Conservation (phyloP, 2,797 vertebrate species). For the Malacoctenus gilli region DNA sequence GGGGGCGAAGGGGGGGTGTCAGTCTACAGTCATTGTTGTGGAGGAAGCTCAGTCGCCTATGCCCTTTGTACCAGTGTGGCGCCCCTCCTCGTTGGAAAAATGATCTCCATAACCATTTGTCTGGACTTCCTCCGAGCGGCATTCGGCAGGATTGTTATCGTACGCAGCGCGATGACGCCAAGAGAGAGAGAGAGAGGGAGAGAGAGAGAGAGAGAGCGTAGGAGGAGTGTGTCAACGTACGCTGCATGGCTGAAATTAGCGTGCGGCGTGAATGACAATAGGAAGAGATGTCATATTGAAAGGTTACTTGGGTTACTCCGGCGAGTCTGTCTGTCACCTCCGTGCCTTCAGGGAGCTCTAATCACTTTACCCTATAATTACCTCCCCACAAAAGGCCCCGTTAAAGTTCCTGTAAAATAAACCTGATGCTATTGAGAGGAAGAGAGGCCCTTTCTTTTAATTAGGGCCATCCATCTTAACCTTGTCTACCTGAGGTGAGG, state of each 20-base stretch:
- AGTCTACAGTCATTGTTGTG: slow-evolving; percentile 77
- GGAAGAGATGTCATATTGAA: slow-evolving; percentile 83
- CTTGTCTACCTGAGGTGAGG: slow-evolving; percentile 85
- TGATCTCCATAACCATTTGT: slow-evolving; percentile 77
- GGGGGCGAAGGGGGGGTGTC: slow-evolving; percentile 75
- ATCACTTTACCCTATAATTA: slow-evolving; percentile 89
- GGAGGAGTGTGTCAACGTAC: slow-evolving; percentile 52
- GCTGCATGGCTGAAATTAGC: slow-evolving; percentile 78
- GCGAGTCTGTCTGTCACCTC: slow-evolving; percentile 86
- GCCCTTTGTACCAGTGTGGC: slow-evolving; percentile 69
- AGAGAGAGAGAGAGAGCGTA: slow-evolving; percentile 24
- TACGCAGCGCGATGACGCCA: slow-evolving; percentile 48
- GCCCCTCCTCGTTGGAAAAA: slow-evolving; percentile 63
- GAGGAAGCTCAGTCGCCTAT: slow-evolving; percentile 68
- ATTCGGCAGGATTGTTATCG: slow-evolving; percentile 75
- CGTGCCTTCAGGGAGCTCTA: slow-evolving; percentile 82
- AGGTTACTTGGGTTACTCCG: slow-evolving; percentile 86
- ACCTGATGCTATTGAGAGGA: slow-evolving; percentile 82
- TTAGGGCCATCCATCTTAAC: slow-evolving; percentile 88
- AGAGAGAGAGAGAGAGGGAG: slow-evolving; percentile 3
- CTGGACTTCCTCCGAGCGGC: slow-evolving; percentile 65
- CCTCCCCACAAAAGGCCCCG: slow-evolving; percentile 80
- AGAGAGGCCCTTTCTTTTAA: slow-evolving; percentile 84
- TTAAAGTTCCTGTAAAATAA: slow-evolving; percentile 88
- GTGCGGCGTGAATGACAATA: slow-evolving; percentile 76